phyloP scores from a whole-genome alignment of 2,797 vertebrate genomes.

The Smutsia temminckii region DNA sequence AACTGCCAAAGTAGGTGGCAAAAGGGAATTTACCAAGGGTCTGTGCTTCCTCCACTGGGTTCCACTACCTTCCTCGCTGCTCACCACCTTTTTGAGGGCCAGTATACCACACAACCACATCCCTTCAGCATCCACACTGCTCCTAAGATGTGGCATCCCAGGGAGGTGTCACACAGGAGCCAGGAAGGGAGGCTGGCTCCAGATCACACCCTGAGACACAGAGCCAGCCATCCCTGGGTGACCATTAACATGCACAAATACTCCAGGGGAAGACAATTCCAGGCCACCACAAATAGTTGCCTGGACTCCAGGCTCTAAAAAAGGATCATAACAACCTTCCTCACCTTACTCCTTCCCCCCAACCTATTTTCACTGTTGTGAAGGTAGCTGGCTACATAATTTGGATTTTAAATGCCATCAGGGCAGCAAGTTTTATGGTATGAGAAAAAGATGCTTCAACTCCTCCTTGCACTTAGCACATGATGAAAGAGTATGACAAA shows the following conservation, averaged over 20 bases:
- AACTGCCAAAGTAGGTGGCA: not conserved
- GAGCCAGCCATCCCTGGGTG: not conserved
- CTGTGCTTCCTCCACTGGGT: not conserved
- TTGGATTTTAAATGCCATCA: conserved; percentile 72
- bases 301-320: conserved; percentile 31
- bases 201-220: not conserved
- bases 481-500: conserved; percentile 80
- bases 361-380: conserved; percentile 28
- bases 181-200: not conserved
- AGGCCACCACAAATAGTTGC: conserved; percentile 2
- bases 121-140: not conserved
- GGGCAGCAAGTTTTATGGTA: conserved; percentile 61
- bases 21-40: not conserved
- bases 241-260: conserved; percentile 7
- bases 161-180: not conserved
- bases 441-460: conserved; percentile 68
- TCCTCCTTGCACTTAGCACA: conserved; percentile 72
- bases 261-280: not conserved
- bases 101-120: not conserved
- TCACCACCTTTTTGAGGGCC: not conserved
- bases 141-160: not conserved
- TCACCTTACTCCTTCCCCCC: not conserved
- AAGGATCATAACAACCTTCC: not conserved
- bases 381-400: conserved; percentile 62
- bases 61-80: not conserved